Evolutionary conservation across 2,113 vertebrate species (phyloP), one percentile per base, ranked within the genome.

Genomic region (Centrocercus urophasianus): DNA sequence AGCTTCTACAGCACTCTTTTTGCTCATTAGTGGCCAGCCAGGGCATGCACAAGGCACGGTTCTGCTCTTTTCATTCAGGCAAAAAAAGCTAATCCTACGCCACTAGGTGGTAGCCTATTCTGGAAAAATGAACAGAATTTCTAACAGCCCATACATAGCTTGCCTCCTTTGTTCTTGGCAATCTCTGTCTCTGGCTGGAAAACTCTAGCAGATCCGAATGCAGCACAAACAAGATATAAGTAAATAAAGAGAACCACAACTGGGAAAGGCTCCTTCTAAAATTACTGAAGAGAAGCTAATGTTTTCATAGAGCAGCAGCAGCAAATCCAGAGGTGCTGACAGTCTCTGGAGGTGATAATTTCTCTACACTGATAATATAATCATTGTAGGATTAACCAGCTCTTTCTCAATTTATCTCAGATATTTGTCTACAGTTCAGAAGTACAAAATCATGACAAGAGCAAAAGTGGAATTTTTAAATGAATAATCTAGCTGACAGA

Each of bases 41-140:
- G 1, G 14, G 20, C 11, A 38, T 50, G 20, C 15, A n/a, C 32
- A 48, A 34, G 28, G 21, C 1, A 0, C 7, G 4, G 15, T 18
- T 67, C 66, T 82, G 66, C 9, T 19, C 10, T 81, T 57, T 38
- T 38, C 70, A 50, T 50, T 28, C 52, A 6, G 13, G 28, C 38
- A 81, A 74, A 38, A 13, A 52, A 38, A 71, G 3, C 12, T 20
- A 12, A 52, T 38, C 21, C 34, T 8, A 78, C 32, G 40, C 8
- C 61, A 60, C 32, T 56, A 56, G 13, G 30, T 13, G 7, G 45
- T 45, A 50, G 71, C 32, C 32, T 57, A 12, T 67, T 79, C 78
- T 43, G 32, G 47, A 28, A 61, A 86, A 90, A 64, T 8, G 38
- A 38, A 3, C 16, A 56, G 21, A 70, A 11, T 11, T 87, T 56